Evolutionary conservation across 2,888 invertebrate genomes (phyloP).

Genomic region (Athetis lepigone): DNA sequence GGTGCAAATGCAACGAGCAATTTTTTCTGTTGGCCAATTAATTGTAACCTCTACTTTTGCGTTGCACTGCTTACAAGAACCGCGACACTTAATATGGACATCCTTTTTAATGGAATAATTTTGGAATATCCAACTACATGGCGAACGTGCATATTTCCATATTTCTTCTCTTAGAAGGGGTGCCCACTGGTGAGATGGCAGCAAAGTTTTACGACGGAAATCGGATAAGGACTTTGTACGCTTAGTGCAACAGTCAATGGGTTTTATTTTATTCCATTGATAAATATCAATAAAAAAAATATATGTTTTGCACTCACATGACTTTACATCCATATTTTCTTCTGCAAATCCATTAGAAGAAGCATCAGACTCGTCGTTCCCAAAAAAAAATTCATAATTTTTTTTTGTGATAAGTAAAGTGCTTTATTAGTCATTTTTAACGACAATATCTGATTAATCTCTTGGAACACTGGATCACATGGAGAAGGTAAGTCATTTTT

Average conservation of each 20-base stretch:
- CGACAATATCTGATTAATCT: not conserved
- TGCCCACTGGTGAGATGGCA: not conserved
- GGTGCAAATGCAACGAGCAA: not conserved
- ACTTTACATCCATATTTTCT: not conserved
- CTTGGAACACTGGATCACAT: conserved; percentile 5
- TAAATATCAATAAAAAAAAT: conserved; percentile 8
- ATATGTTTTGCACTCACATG: not conserved
- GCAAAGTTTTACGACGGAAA: conserved; percentile 6
- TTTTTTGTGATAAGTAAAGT: conserved; percentile 1
- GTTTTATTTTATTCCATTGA: conserved; percentile 13
- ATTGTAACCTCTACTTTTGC: conserved; percentile 2
- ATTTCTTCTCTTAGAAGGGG: conserved; percentile 11
- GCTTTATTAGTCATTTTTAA: conserved; percentile 7
- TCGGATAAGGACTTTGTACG: conserved; percentile 6
- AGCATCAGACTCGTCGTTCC: conserved; percentile 2
- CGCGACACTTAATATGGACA: not conserved
- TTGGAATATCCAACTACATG: conserved; percentile 8
- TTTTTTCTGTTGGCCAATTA: conserved; percentile 4
- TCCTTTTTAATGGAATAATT: conserved; percentile 1
- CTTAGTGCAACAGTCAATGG: conserved; percentile 13
- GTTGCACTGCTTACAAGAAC: conserved; percentile 11
- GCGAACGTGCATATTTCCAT: not conserved
- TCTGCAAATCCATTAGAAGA: conserved; percentile 7
- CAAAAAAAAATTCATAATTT: conserved; percentile 2
- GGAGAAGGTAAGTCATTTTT: conserved; percentile 13